Base-by-base conservation (phyloP, 2,888 invertebrate species). In the Fragum fragum region DNA sequence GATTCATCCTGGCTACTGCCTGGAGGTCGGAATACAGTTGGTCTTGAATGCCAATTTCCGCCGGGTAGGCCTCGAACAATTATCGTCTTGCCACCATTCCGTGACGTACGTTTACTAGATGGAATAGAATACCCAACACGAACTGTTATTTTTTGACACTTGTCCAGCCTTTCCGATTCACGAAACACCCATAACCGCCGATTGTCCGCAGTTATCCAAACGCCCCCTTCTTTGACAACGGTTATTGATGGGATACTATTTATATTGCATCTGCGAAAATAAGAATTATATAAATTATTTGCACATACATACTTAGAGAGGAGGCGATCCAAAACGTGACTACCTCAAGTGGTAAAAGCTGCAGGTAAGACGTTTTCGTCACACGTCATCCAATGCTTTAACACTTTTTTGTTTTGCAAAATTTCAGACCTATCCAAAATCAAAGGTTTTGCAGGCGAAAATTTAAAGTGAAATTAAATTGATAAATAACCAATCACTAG, bases 171-270 rank as follows among this genome's bases (percentile, higher is more conserved):
- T 57, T 81, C 75, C 6, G 76, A 68, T 26, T 72, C 26, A 47
- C 66, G 61, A 18, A 80, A 80, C 29, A 80, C 76, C 80, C 80
- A 80, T 16, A 80, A 57, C 29, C 80, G 75, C 11, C 80, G 55
- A 55, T 80, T 80, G 68, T 80, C 80, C 9, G 71, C 42, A 6
- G 80, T 57, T 29, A 76, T 71, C 80, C 80, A 80, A 42, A 66
- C 66, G 1, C 66, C 72, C 18, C 36, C 59, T 6, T 68, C 47
- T 3, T 68, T 59, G 26, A 68, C 68, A 1, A 76, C 80, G 3
- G 66, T 39, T 52, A 80, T 76, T n/a, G 28, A 66, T 7, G 75
- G 76, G 21, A 80, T 71, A 23, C 70, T 55, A 28, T 52, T n/a
- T 42, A 75, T 66, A 42, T 16, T 71, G 21, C 61, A 70, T 42